phyloP scores from a whole-genome alignment of 35 echinoderm and acorn worm species.

The Apostichopus japonicus region DNA sequence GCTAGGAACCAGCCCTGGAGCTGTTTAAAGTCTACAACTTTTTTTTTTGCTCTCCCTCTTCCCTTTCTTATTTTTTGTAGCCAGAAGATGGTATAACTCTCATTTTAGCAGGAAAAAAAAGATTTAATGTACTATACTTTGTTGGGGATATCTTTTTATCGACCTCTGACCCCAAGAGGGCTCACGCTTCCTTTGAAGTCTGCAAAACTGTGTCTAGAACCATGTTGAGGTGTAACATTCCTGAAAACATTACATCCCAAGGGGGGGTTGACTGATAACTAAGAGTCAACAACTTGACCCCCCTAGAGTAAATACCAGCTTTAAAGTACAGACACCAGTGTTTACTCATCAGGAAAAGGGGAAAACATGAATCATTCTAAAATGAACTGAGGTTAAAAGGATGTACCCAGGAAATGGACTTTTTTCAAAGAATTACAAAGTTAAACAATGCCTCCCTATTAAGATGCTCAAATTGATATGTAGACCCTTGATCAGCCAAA shows the following conservation, averaged over 20 bases:
- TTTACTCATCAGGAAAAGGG: no score
- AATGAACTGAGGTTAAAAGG: no score
- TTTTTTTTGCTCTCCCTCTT: background rate
- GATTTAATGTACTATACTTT: slow-evolving; percentile 14
- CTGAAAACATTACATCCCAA: slow-evolving; percentile 4
- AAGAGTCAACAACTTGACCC: background rate
- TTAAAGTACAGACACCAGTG: background rate
- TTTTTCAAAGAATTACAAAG: no score
- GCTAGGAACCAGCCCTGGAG: no score
- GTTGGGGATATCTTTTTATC: background rate
- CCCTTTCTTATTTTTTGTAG: background rate
- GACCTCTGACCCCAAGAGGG: background rate
- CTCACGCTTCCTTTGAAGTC: background rate
- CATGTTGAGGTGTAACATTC: slow-evolving; percentile 14
- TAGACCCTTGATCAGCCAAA: no score
- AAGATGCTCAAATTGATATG: no score
- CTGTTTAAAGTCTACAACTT: no score
- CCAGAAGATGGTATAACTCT: background rate
- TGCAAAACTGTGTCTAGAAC: background rate
- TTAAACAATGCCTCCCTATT: no score
- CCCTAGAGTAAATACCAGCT: background rate
- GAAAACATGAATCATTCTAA: no score
- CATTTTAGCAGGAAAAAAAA: background rate
- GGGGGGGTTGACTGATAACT: background rate
- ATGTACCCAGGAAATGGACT: no score